Conservation (phyloP, 2,113 vertebrate genomes). For the Oreochromis tanganicae region DNA sequence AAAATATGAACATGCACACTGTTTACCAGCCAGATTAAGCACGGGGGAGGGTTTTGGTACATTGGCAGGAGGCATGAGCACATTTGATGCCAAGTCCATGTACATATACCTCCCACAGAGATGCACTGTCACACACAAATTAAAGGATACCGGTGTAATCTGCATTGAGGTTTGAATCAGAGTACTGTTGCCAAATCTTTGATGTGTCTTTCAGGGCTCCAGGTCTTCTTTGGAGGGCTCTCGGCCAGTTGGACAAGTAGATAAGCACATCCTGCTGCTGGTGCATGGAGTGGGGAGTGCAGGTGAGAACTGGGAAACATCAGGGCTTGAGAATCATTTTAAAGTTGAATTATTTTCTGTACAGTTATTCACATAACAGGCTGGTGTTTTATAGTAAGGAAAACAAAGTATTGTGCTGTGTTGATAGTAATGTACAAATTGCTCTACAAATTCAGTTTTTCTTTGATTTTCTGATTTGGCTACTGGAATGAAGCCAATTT, state of each 20-base stretch:
- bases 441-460: background rate
- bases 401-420: background rate
- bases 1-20: background rate
- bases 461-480: background rate
- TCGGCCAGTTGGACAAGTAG: conserved; percentile 89
- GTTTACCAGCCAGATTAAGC: background rate
- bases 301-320: conserved; percentile 67
- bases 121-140: background rate
- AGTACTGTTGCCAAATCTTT: background rate
- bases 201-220: conserved; percentile 64
- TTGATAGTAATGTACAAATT: background rate
- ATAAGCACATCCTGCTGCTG: conserved; percentile 93
- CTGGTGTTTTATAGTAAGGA: background rate
- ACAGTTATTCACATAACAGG: background rate
- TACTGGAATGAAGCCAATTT: background rate
- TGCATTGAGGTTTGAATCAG: background rate
- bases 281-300: conserved; percentile 92
- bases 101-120: background rate
- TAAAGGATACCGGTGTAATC: background rate
- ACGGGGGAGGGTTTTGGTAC: background rate
- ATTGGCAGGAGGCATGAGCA: background rate
- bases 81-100: background rate
- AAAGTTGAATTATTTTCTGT: background rate
- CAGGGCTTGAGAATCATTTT: background rate
- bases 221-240: conserved; percentile 83